Conservation (phyloP, 1,140 invertebrate species). For the Leptinotarsa defecta region DNA sequence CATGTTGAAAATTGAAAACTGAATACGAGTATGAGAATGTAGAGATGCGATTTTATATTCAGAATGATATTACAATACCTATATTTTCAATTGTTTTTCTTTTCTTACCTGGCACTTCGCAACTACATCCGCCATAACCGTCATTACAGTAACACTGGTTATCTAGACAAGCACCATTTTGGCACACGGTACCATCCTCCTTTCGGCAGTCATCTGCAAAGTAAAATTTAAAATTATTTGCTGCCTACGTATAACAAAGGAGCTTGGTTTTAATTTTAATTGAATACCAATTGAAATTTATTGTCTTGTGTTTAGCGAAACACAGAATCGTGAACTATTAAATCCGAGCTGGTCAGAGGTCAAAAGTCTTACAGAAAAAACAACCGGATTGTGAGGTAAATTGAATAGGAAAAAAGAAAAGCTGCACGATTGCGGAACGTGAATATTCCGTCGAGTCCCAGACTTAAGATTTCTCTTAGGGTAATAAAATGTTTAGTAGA, state of each 20-base stretch:
- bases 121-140: constrained; percentile 91
- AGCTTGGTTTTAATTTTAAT: not conserved
- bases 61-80: no score
- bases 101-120: constrained; percentile 83
- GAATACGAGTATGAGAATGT: no score
- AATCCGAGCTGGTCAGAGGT: constrained; percentile 22
- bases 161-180: constrained; percentile 91
- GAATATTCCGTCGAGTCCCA: constrained; percentile 23
- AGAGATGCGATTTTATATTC: no score
- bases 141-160: constrained; percentile 95
- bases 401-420: constrained; percentile 31
- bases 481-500: no score
- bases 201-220: constrained; percentile 87
- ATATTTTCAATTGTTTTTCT: no score
- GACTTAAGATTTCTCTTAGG: not conserved
- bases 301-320: constrained; percentile 1
- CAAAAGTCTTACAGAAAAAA: constrained; percentile 16
- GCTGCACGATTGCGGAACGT: constrained; percentile 30
- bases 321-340: constrained; percentile 26
- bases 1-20: no score
- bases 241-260: not conserved
- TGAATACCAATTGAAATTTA: constrained; percentile 24
- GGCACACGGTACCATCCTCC: constrained; percentile 81
- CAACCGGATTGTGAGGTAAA: constrained; percentile 12
- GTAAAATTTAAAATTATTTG: constrained; percentile 39